Evolutionary conservation across 2,113 vertebrate species (phyloP).

Genomic region (Brevimyrus niger): DNA sequence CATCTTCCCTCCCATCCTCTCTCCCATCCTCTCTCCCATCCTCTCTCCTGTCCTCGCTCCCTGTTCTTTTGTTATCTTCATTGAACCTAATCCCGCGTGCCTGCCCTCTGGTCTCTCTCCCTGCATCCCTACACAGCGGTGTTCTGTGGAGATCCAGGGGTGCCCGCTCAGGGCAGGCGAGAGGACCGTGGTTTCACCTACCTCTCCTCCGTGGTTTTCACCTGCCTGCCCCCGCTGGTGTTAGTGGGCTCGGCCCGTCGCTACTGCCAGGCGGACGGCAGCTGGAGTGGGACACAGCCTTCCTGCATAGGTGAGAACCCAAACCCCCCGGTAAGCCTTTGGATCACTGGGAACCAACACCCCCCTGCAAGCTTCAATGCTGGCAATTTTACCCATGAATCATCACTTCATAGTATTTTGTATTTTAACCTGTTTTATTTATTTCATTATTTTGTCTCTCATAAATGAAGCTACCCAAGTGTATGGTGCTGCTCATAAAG

Average conservation of each 20-base stretch:
- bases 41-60: neutral
- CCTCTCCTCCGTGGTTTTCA: slow-evolving; percentile 86
- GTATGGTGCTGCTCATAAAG: neutral
- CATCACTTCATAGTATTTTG: neutral
- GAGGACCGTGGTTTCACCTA: slow-evolving; percentile 93
- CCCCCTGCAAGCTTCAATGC: neutral
- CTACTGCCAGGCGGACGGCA: slow-evolving; percentile 91
- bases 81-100: neutral
- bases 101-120: neutral
- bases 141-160: slow-evolving; percentile 91
- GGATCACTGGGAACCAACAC: neutral
- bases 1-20: neutral
- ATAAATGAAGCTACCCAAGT: neutral
- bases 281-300: slow-evolving; percentile 91
- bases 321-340: neutral
- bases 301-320: slow-evolving; percentile 82
- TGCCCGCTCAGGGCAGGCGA: slow-evolving; percentile 74
- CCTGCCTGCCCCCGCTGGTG: slow-evolving; percentile 75
- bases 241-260: slow-evolving; percentile 83
- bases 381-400: neutral
- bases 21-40: neutral
- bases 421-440: neutral
- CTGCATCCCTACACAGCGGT: slow-evolving; percentile 64
- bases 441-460: neutral
- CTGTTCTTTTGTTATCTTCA: neutral